Evolutionary conservation across 2,888 invertebrate genomes (phyloP), one percentile per base, ranked within the genome.

Genomic region (Sphaerophoria taeniata): DNA sequence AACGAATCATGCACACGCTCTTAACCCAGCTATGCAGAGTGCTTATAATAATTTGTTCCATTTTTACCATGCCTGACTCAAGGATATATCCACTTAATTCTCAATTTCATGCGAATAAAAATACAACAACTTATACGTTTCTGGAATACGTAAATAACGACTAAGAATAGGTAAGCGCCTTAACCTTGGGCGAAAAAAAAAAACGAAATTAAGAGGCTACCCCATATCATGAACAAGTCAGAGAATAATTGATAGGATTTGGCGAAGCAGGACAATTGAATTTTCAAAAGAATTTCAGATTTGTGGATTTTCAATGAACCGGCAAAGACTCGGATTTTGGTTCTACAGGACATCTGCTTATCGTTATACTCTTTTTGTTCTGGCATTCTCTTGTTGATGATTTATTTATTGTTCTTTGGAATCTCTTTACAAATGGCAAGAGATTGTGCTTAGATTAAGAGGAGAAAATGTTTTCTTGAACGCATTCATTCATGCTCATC

Each of bases 51-150:
- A 65, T 65, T 65, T 65, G 24, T 47, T 34, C 33, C 45, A 65
- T 63, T 14, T 43, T 31, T 49, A 6, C 36, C 45, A 63, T 65
- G 16, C 34, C 14, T 33, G 3, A 65, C 16, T 11, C 12, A 65
- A 49, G 47, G 33, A 80, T 85, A 80, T 84, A 80, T 85, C 72
- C 75, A 76, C 80, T 85, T 76, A 69, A 72, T 69, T 80, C 76
- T 76, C 24, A 24, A 85, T 80, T 75, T 76, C 84, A 80, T 72
- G 72, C 84, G 84, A 85, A 80, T 76, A 85, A 84, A n/a, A 85
- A 80, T 76, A 85, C 79, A n/a, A 65, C 75, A 76, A 58, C 58
- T 43, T 63, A 73, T 73, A 77, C 81, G 85, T 67, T 85, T 51
- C 11, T 56, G 56, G 85, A 81, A 81, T 85, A 69, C 45, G 47